phyloP scores from a whole-genome alignment of 2,797 vertebrate genomes.

The Amblyraja radiata region DNA sequence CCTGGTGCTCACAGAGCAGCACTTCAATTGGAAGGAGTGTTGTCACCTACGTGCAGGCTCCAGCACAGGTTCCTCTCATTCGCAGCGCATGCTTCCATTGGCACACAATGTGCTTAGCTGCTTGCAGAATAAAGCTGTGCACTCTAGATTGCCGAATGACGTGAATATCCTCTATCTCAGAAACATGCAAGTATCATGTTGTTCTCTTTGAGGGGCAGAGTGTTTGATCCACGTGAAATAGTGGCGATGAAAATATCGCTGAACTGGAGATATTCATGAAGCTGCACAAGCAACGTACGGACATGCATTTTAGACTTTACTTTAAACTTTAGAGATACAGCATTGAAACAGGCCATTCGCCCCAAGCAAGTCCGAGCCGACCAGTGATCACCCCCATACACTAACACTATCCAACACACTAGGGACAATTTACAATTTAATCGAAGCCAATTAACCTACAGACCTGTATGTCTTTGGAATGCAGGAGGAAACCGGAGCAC shows the following conservation, averaged over 20 bases:
- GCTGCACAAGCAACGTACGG: not conserved
- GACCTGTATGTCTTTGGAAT: too few species aligned
- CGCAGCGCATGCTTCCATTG: too few species aligned
- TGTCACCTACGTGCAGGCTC: not conserved
- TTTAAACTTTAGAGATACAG: too few species aligned
- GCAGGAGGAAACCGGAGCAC: too few species aligned
- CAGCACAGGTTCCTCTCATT: not conserved
- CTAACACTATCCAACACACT: too few species aligned
- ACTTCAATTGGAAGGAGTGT: not conserved
- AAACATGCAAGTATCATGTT: not conserved
- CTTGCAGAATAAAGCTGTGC: not conserved
- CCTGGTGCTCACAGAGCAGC: not conserved
- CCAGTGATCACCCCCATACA: too few species aligned
- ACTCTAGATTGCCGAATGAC: not conserved
- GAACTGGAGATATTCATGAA: not conserved
- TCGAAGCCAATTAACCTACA: too few species aligned
- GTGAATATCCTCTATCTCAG: not conserved
- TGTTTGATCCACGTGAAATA: not conserved
- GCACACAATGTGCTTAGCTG: not conserved
- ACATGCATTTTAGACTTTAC: not conserved
- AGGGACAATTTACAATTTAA: too few species aligned
- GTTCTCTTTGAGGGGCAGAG: not conserved
- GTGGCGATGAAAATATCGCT: not conserved
- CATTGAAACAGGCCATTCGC: too few species aligned
- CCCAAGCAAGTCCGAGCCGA: too few species aligned